Conservation (phyloP, 2,797 vertebrate genomes). For the Sebastes taczanowskii region DNA sequence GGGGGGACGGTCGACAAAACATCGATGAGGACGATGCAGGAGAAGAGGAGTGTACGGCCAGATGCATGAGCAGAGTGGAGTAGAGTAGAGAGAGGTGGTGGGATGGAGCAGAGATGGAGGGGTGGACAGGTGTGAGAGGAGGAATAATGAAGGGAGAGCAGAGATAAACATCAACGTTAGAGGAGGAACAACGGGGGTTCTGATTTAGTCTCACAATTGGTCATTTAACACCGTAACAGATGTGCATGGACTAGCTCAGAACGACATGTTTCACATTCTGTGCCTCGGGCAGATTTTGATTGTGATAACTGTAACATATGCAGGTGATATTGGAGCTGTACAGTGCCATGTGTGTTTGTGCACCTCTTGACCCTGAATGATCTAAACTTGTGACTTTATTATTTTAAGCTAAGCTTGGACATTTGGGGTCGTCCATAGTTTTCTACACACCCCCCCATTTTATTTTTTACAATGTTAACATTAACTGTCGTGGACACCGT, state of each 20-base stretch:
- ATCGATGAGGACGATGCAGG: not conserved
- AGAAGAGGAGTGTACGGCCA: not conserved
- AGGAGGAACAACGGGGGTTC: not conserved
- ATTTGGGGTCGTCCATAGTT: not conserved
- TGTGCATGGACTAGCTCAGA: not conserved
- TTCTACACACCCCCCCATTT: not conserved
- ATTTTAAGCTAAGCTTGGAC: not conserved
- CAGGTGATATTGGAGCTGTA: not conserved
- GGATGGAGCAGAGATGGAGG: not conserved
- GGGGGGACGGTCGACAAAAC: no score
- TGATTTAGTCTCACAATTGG: not conserved
- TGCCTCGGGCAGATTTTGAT: not conserved
- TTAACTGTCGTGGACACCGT: not conserved
- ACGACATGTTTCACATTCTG: no score
- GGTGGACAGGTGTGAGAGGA: not conserved
- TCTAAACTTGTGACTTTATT: not conserved
- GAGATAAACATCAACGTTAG: not conserved
- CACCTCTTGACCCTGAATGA: not conserved
- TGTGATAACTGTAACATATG: not conserved
- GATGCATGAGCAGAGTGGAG: not conserved
- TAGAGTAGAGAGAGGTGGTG: not conserved
- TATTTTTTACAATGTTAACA: not conserved
- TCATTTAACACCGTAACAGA: not conserved
- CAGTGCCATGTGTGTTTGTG: constrained; percentile 3
- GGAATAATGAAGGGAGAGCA: not conserved